phyloP scores from a whole-genome alignment of 2,113 vertebrate species.

The Oreochromis aureus region DNA sequence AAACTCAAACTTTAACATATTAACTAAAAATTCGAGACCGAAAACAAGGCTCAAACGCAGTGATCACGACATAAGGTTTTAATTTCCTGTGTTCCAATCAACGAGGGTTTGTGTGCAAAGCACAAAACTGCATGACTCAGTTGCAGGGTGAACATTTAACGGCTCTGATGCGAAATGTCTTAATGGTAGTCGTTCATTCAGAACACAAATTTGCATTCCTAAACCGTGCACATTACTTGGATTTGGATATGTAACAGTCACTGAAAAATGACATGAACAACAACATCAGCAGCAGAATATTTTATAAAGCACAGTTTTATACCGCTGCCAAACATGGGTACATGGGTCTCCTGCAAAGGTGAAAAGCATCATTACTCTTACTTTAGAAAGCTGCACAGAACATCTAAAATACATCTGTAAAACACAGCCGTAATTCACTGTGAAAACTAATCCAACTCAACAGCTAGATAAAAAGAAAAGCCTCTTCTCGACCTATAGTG shows the following conservation, averaged over 20 bases:
- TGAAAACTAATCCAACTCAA: conserved; percentile 41
- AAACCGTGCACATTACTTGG: conserved; percentile 4
- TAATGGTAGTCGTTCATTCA: conserved; percentile 49
- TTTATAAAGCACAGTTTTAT: conserved; percentile 2
- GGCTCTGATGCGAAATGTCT: conserved; percentile 30
- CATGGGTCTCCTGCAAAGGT: conserved; percentile 48
- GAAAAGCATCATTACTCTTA: conserved; percentile 48
- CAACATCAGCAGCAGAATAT: background rate
- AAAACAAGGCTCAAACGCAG: background rate
- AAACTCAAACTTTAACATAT: background rate
- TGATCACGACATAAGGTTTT: conserved; percentile 31
- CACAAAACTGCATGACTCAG: conserved; percentile 33
- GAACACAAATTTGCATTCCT: conserved; percentile 22
- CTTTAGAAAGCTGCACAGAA: conserved; percentile 13
- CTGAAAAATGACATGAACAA: conserved; percentile 14
- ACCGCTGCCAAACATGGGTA: conserved; percentile 7
- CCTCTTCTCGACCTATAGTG: background rate
- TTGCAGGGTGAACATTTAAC: conserved; percentile 47
- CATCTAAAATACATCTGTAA: conserved; percentile 48
- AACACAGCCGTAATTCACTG: conserved; percentile 29
- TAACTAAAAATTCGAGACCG: background rate
- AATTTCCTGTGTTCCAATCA: conserved; percentile 53
- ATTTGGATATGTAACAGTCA: background rate
- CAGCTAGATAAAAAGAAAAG: background rate
- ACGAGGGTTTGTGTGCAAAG: conserved; percentile 22